Conservation (phyloP, 2,797 vertebrate genomes). For the Acridotheres tristis region DNA sequence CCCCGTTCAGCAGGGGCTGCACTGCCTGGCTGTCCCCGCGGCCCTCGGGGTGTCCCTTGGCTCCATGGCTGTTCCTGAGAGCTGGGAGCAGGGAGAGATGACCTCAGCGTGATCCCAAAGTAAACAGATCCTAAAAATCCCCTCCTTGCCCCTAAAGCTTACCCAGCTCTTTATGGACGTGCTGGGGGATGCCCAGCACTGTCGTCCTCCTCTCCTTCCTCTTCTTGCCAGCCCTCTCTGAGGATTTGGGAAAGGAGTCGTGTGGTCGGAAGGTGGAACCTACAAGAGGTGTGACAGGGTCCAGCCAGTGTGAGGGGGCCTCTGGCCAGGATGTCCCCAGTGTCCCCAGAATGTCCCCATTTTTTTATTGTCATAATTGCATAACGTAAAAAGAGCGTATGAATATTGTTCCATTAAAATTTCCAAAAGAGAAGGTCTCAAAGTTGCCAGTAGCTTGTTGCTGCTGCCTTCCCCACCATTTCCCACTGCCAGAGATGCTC, state of each 20-base stretch:
- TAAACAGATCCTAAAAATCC: background rate
- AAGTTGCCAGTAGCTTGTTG: background rate
- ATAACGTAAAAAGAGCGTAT: background rate
- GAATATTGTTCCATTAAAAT: background rate
- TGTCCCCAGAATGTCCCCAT: background rate
- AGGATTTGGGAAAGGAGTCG: conserved; percentile 77
- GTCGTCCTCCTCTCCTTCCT: conserved; percentile 89
- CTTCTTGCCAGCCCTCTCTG: conserved; percentile 77
- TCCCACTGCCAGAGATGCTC: background rate
- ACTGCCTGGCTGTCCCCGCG: background rate
- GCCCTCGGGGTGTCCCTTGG: background rate
- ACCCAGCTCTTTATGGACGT: conserved; percentile 95
- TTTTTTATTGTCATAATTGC: background rate
- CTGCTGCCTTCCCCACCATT: background rate
- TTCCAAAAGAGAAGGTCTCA: background rate
- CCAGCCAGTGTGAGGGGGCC: rapidly evolving
- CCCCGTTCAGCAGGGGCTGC: conserved; percentile 40
- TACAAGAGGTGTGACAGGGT: background rate
- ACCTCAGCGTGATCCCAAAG: background rate
- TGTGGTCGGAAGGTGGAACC: conserved; percentile 83
- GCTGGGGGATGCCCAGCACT: conserved; percentile 94
- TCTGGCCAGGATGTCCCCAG: background rate
- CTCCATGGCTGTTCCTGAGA: conserved; percentile 59
- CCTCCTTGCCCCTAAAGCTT: rapidly evolving
- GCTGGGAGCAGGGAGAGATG: conserved; percentile 35